These are phyloP conservation scores for Agriopis marginaria DNA, from an alignment of 2,888 invertebrate genomes.

Conservation along the genomic window DNA sequence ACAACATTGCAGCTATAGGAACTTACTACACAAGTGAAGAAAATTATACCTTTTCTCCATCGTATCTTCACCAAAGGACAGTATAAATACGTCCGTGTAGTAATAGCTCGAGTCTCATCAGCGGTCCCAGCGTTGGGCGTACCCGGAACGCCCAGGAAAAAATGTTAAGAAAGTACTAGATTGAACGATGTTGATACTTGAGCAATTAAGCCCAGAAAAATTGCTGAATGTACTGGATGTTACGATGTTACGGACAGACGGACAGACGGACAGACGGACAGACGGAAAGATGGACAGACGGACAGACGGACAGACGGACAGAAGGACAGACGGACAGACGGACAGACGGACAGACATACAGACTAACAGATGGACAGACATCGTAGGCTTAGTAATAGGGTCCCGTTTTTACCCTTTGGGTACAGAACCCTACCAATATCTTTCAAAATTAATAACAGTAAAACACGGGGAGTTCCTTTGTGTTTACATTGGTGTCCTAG, in stretches of 20 bases:
- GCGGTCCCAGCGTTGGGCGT: constrained; percentile 65
- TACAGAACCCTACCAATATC: neutral
- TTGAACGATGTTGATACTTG: constrained; percentile 57
- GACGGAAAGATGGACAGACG: too few species aligned
- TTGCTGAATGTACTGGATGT: too few species aligned
- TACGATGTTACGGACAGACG: too few species aligned
- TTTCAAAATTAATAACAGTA: neutral
- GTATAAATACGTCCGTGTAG: constrained; percentile 30
- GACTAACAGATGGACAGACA: too few species aligned
- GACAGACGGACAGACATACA: too few species aligned
- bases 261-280: too few species aligned
- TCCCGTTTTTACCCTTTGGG: too few species aligned
- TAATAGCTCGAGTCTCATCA: constrained; percentile 56
- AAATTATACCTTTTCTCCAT: neutral
- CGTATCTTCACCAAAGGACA: constrained; percentile 20
- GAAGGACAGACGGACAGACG: too few species aligned
- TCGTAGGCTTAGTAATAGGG: too few species aligned
- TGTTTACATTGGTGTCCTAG: constrained; percentile 1
- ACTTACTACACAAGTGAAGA: neutral
- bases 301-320: too few species aligned
- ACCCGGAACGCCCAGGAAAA: constrained; percentile 63
- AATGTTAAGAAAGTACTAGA: constrained; percentile 53
- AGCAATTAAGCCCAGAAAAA: neutral
- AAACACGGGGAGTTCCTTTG: neutral
- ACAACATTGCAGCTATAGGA: too few species aligned